phyloP scores from a whole-genome alignment of 2,888 invertebrate genomes.

The Hoplodrina ambigua region DNA sequence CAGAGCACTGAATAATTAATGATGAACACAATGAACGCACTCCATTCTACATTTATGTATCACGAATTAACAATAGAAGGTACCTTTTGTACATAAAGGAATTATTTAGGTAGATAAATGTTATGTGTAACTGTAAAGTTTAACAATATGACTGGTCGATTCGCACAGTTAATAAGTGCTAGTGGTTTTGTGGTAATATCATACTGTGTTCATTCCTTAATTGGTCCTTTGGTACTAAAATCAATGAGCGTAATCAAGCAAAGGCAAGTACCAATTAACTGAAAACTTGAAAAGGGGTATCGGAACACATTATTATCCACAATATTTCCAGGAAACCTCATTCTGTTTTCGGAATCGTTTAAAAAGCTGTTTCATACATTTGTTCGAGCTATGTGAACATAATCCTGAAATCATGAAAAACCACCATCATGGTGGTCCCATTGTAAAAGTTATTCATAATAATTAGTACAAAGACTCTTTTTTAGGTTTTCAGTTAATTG shows the following conservation, averaged over 20 bases:
- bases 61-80: conserved; percentile 18
- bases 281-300: too few species aligned
- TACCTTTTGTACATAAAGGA: conserved; percentile 13
- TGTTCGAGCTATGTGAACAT: too few species aligned
- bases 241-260: not conserved
- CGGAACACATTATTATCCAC: too few species aligned
- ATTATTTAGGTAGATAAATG: conserved; percentile 18
- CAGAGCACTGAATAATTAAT: conserved; percentile 28
- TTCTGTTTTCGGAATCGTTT: too few species aligned
- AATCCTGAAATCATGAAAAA: too few species aligned
- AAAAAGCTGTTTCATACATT: too few species aligned
- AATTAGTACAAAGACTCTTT: too few species aligned
- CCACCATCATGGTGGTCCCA: too few species aligned
- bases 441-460: too few species aligned
- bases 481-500: too few species aligned
- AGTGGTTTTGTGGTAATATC: not conserved
- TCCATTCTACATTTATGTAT: conserved; percentile 3
- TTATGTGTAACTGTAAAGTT: not conserved
- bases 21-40: conserved; percentile 16
- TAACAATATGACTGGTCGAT: not conserved
- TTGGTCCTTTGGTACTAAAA: not conserved
- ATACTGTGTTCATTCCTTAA: not conserved
- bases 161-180: not conserved
- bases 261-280: too few species aligned
- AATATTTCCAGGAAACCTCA: too few species aligned